Evolutionary conservation across 2,113 vertebrate genomes (phyloP).

Genomic region (Raja brachyura): DNA sequence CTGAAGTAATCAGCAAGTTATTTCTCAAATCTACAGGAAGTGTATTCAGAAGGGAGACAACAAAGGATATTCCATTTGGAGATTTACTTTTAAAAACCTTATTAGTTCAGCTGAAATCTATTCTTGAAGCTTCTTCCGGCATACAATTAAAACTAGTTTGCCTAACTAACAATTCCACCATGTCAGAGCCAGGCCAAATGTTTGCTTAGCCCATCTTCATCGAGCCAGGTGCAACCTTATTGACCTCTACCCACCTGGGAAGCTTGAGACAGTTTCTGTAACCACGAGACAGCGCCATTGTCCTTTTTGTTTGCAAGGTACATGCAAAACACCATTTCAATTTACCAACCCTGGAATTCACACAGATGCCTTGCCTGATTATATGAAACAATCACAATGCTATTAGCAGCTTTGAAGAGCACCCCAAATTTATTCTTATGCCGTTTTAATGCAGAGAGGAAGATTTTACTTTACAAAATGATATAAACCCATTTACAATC

Average conservation of each 20-base stretch:
- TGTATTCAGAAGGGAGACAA: not conserved
- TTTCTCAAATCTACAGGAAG: not conserved
- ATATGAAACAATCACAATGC: no score
- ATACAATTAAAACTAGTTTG: conserved; percentile 7
- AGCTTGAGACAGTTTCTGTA: conserved; percentile 15
- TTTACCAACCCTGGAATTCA: not conserved
- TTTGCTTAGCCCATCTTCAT: conserved; percentile 12
- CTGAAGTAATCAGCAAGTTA: not conserved
- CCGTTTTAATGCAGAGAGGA: not conserved
- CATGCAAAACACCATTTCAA: not conserved
- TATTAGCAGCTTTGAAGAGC: not conserved
- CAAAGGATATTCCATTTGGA: not conserved
- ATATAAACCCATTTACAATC: not conserved
- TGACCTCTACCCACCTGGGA: not conserved
- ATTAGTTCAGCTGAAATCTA: conserved; percentile 29
- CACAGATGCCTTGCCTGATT: not conserved
- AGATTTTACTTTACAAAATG: no score
- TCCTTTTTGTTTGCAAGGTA: conserved; percentile 18
- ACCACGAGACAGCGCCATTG: conserved; percentile 17
- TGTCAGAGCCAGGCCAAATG: not conserved
- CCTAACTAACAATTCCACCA: conserved; percentile 5
- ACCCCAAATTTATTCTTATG: not conserved
- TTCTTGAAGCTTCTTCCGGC: not conserved
- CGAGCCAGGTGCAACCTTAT: conserved; percentile 15
- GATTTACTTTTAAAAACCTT: conserved; percentile 19